These are phyloP conservation scores for Rhinichthys osculus DNA, from an alignment of 2,797 vertebrate species.

Conservation along the genomic window DNA sequence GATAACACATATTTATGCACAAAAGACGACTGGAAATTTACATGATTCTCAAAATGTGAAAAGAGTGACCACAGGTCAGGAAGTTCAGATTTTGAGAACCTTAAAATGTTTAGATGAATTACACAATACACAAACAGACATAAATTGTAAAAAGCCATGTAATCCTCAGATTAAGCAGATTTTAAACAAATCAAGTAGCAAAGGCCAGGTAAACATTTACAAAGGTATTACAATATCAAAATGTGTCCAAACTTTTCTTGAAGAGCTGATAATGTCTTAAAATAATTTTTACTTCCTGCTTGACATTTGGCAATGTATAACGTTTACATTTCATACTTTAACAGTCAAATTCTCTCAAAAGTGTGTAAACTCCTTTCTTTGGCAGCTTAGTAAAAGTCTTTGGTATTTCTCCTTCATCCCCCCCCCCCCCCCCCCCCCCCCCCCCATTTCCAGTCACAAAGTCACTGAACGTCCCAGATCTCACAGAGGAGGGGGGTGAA, in stretches of 20 bases:
- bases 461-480: slow-evolving; percentile 98
- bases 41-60: not conserved
- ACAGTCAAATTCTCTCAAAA: slow-evolving; percentile 6
- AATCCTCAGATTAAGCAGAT: not conserved
- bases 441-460: not conserved
- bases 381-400: slow-evolving; percentile 40
- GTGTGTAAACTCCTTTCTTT: slow-evolving; percentile 18
- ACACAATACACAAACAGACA: slow-evolving; percentile 23
- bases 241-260: not conserved
- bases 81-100: not conserved
- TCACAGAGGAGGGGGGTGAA: slow-evolving; percentile 98
- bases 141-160: slow-evolving; percentile 11
- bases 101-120: slow-evolving; percentile 16
- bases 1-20: not conserved
- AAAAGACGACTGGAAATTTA: not conserved
- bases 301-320: not conserved
- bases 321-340: not conserved
- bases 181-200: slow-evolving; percentile 16
- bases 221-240: slow-evolving; percentile 25
- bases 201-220: slow-evolving; percentile 23
- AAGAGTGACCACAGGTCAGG: not conserved
- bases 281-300: not conserved
- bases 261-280: not conserved
- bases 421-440: too few species aligned
- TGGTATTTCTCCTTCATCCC: not conserved